Base-by-base conservation (phyloP, 2,113 vertebrate species). In the Phalacrocorax pelagicus region DNA sequence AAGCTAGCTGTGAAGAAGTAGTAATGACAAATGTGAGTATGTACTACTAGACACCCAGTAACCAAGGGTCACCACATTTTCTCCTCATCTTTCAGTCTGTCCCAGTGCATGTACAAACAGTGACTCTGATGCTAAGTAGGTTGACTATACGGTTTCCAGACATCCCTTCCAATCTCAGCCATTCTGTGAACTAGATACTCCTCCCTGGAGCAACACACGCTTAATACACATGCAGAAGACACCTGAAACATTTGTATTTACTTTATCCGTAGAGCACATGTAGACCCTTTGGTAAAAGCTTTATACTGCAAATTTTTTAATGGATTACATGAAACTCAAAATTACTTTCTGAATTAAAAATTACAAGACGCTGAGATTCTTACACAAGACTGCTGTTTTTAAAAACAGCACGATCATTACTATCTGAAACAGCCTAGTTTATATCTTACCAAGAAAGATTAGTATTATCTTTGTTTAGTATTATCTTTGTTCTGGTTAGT, bases 381-480 rank as follows among this genome's bases (percentile, higher is more conserved):
- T 63, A 29, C 29, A n/a, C 13, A 30, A 70, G 10, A 36, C 79
- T 49, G 49, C 19, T 86, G 73, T 55, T 57, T 88, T 74, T 70
- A 88, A 75, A 75, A 86, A 29, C 63, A 88, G 77, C 78, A 75
- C 52, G 40, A 71, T 34, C 59, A 78, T 16, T 55, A 38, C 22
- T 30, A 47, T 78, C 55, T 83, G 44, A 69, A 93, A 88, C 19
- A 57, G 58, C 29, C n/a, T 47, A 52, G 73, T 78, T 85, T 81
- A 54, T 78, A 66, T 90, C 75, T 81, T 46, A 70, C 85, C 67
- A 65, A 78, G 81, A 82, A 61, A 93, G 94, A 96, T 94, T 90
- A 95, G 86, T 95, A 84, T 94, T 95, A 94, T 94, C 93, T 97
- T 94, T 94, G 85, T 92, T 94, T 90, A 95, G 86, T 95, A 84